Percentiles rank a stretch among this genome's conserved stretches.
Conservation (phyloP, 2,797 vertebrate species). For the Aphelocoma californica region DNA sequence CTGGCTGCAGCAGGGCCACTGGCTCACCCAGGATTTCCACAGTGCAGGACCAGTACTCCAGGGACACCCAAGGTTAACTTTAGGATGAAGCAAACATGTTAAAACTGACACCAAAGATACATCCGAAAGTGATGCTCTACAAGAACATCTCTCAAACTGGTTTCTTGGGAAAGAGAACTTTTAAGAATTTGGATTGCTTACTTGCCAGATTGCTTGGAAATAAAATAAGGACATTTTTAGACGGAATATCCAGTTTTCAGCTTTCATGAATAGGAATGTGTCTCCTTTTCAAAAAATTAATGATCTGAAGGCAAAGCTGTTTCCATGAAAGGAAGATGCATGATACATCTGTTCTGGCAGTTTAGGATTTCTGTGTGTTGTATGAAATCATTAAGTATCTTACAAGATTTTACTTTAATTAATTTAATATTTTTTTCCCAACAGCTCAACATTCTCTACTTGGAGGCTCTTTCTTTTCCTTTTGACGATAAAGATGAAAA, state of each 20-base stretch:
- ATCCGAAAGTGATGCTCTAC: neutral
- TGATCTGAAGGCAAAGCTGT: neutral
- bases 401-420: constrained; percentile 13
- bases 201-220: neutral
- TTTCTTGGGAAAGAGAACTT: constrained; percentile 16
- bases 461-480: neutral
- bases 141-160: neutral
- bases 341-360: neutral
- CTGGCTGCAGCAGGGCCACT: neutral
- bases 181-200: neutral
- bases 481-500: constrained; percentile 63
- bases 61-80: neutral
- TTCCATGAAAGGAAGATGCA: neutral
- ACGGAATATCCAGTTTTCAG: neutral
- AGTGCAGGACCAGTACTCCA: neutral
- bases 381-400: neutral
- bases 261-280: neutral
- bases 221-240: neutral
- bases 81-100: neutral
- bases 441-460: constrained; percentile 38
- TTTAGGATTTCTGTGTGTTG: neutral
- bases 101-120: neutral
- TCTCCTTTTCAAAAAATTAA: neutral
- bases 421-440: constrained; percentile 15
- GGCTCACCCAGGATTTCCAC: neutral